Evolutionary conservation across 2,797 vertebrate genomes (phyloP).

Genomic region (Ataeniobius toweri): DNA sequence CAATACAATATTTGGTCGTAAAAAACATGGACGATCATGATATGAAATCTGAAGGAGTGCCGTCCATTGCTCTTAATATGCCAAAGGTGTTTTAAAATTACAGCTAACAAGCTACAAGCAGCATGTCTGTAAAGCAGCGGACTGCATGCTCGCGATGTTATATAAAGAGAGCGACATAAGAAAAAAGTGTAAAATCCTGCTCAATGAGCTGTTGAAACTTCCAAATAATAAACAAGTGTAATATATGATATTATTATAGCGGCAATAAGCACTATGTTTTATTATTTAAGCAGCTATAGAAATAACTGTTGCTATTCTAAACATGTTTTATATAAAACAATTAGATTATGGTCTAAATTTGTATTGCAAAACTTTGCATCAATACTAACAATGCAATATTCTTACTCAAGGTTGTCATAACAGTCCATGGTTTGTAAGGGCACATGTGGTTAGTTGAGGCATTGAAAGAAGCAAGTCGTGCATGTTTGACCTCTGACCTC

Average conservation of each 20-base stretch:
- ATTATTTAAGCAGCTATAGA: background rate
- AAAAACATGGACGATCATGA: background rate
- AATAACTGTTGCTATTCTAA: background rate
- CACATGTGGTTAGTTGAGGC: constrained; percentile 54
- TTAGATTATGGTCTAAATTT: background rate
- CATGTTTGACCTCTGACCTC: constrained; percentile 74
- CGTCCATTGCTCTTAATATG: too few species aligned
- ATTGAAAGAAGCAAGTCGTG: constrained; percentile 56
- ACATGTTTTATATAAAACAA: background rate
- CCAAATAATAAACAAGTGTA: background rate
- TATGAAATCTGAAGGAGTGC: background rate
- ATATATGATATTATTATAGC: background rate
- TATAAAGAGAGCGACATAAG: too few species aligned
- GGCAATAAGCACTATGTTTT: background rate
- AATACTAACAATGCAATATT: background rate
- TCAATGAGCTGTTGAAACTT: background rate
- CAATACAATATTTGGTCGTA: background rate
- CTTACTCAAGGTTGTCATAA: background rate
- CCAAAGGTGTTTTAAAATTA: too few species aligned
- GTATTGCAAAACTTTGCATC: background rate
- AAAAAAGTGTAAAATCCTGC: too few species aligned
- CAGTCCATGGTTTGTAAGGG: constrained; percentile 2
- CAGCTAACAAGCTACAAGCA: too few species aligned
- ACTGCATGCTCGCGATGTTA: background rate
- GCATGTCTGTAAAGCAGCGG: background rate